Percentiles rank a stretch among this genome's conserved stretches.
Conservation (phyloP, 2,888 invertebrate genomes). For the Odontocerum albicorne region DNA sequence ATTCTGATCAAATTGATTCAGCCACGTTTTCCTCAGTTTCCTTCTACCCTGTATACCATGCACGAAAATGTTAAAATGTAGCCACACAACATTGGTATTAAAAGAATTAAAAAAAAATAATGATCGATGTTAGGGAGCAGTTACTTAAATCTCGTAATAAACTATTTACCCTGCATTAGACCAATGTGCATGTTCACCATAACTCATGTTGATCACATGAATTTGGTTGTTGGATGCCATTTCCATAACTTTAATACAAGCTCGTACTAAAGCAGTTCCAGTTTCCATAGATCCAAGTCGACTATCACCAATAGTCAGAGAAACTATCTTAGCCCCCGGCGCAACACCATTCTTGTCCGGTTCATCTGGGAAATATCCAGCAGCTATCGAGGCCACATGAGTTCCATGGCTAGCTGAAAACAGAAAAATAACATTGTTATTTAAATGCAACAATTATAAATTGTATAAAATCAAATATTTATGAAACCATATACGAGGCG, state of each 20-base stretch:
- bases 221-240: constrained; percentile 62
- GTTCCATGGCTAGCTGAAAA: constrained; percentile 91
- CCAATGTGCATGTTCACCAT: constrained; percentile 95
- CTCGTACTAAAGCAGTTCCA: constrained; percentile 87
- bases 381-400: constrained; percentile 95
- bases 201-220: constrained; percentile 97
- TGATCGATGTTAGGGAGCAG: not conserved
- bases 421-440: not conserved
- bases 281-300: constrained; percentile 96
- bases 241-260: constrained; percentile 87
- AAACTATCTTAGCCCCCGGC: constrained; percentile 93
- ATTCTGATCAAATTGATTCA: no score
- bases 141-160: no score
- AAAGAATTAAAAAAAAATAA: not conserved
- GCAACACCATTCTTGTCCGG: constrained; percentile 93
- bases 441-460: no score
- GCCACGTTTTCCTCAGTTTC: no score
- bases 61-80: no score
- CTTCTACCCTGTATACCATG: no score
- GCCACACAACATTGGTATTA: no score
- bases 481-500: no score
- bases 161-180: constrained; percentile 77
- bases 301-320: constrained; percentile 91
- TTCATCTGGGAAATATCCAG: constrained; percentile 83
- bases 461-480: no score